phyloP scores from a whole-genome alignment of 1,140 invertebrate species.

The Brachionus plicatilis region DNA sequence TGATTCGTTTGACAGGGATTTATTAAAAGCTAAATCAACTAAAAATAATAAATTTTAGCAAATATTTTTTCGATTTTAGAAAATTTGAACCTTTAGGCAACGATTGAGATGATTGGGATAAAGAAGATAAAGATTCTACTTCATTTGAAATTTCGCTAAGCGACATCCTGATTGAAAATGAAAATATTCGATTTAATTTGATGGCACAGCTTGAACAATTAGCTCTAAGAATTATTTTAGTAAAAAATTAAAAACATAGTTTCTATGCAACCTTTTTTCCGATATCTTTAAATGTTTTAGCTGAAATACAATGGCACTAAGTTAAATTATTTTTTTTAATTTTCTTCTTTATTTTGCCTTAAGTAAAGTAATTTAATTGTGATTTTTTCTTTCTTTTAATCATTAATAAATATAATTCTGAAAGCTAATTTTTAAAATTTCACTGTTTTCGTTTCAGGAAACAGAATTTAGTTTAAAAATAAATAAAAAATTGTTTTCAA shows the following conservation, averaged over 20 bases:
- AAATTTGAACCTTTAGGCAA: not conserved
- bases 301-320: not conserved
- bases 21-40: not conserved
- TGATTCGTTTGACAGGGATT: not conserved
- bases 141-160: not conserved
- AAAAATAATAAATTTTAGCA: not conserved
- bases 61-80: not conserved
- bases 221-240: not conserved
- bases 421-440: not conserved
- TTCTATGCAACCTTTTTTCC: slow-evolving; percentile 10
- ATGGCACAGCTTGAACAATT: not conserved
- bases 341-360: not conserved
- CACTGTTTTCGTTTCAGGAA: slow-evolving; percentile 5
- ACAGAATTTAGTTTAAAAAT: not conserved
- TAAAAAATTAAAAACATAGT: not conserved
- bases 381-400: not conserved
- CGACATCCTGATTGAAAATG: not conserved
- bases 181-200: not conserved
- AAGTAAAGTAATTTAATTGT: not conserved
- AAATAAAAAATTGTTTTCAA: not conserved
- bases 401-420: not conserved
- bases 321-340: not conserved
- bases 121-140: not conserved
- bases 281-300: not conserved
- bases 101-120: not conserved